Evolutionary conservation across 1,140 invertebrate genomes (phyloP).

Genomic region (Drosophila nigrodunni): DNA sequence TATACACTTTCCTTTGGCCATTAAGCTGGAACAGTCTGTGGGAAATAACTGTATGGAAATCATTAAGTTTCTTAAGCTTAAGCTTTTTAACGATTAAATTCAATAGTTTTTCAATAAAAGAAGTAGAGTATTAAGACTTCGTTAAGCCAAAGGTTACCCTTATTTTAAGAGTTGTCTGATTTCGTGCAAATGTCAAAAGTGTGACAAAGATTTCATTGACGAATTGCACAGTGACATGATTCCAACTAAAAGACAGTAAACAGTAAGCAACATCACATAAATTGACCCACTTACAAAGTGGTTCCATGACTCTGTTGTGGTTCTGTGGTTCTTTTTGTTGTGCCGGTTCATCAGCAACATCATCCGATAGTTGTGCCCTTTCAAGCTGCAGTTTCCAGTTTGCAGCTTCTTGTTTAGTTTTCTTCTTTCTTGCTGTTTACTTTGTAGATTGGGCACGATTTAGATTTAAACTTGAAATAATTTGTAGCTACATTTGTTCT

Average conservation of each 20-base stretch:
- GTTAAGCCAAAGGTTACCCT: too few relatives aligned
- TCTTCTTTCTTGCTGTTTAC: not conserved
- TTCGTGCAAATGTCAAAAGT: conserved; percentile 74
- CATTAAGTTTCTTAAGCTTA: too few relatives aligned
- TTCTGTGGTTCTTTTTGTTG: too few relatives aligned
- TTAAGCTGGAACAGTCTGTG: too few relatives aligned
- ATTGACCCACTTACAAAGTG: conserved; percentile 32
- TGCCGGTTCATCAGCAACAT: conserved; percentile 5
- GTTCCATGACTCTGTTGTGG: conserved; percentile 3
- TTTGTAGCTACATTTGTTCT: conserved; percentile 49
- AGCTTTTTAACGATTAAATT: too few relatives aligned
- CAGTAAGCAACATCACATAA: conserved; percentile 6
- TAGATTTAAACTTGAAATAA: conserved; percentile 73
- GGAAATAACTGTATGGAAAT: not conserved
- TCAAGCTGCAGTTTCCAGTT: conserved; percentile 13
- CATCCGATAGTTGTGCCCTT: conserved; percentile 13
- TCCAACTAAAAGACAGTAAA: not conserved
- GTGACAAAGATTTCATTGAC: conserved; percentile 58
- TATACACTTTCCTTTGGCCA: conserved; percentile 31
- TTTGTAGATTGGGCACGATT: conserved; percentile 55
- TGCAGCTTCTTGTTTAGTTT: conserved; percentile 15
- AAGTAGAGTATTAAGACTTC: too few relatives aligned
- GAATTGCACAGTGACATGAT: conserved; percentile 42
- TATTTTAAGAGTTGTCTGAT: not conserved
- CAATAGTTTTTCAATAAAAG: too few relatives aligned